phyloP scores from a whole-genome alignment of 2,797 vertebrate species.

The Anisognathus igniventris region DNA sequence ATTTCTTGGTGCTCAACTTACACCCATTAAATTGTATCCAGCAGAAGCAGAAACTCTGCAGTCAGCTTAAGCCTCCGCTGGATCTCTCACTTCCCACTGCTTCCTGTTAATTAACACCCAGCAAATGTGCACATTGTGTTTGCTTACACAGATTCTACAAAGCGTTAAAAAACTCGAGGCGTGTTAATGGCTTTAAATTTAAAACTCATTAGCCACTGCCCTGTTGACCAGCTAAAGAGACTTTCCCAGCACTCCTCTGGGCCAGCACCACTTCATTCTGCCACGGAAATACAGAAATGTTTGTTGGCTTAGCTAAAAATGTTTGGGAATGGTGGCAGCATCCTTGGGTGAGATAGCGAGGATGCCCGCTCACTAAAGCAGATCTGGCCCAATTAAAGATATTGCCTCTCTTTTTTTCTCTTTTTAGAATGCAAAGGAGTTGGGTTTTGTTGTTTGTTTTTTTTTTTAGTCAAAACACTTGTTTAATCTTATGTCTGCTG shows the following conservation, averaged over 20 bases:
- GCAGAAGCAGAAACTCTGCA: neutral
- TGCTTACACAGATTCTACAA: neutral
- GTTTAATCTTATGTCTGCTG: neutral
- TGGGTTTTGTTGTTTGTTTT: neutral
- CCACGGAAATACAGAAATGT: neutral
- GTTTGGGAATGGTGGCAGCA: neutral
- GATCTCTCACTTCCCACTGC: neutral
- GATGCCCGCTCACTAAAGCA: neutral
- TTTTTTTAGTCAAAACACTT: neutral
- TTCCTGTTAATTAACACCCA: neutral
- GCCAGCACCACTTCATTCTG: neutral
- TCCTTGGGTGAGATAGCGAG: accelerated
- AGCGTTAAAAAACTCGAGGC: neutral
- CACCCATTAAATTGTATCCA: neutral
- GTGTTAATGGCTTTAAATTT: neutral
- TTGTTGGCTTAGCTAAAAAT: neutral
- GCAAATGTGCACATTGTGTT: neutral
- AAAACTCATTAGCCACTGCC: neutral
- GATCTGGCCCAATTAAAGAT: neutral
- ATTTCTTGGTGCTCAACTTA: neutral
- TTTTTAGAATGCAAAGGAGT: neutral
- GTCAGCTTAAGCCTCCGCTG: neutral
- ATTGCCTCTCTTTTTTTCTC: neutral
- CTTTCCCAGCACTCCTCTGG: neutral
- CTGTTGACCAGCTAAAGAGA: neutral